Evolutionary conservation across 2,888 invertebrate species (phyloP), one percentile per base, ranked within the genome.

Genomic region (Scotopteryx bipunctaria): DNA sequence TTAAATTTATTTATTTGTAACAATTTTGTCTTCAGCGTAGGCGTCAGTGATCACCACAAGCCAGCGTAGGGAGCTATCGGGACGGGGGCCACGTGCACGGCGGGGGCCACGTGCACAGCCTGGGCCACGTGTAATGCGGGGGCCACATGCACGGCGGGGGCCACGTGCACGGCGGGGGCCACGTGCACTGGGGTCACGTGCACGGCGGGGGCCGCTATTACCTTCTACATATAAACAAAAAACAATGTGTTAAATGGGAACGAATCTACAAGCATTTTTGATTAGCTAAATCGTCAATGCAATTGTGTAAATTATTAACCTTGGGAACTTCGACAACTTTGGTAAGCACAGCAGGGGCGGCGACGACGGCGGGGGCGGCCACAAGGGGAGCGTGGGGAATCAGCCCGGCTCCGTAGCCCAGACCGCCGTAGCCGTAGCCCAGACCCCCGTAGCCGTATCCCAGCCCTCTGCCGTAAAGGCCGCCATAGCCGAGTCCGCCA

Each of bases 351-450:
- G 68, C 55, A n/a, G 69, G 64, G 19, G 63, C 53, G 40, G 69
- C 58, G 17, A 70, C 32, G 5, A 71, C 57, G 5, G 78, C 33
- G 8, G 50, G 50, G 0, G 56, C 31, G 43, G 59, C 59, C 5
- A 59, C 36, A 41, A 64, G 54, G 35, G 61, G 52, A 3, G 59
- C 71, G 48, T 63, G 61, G 36, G 60, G 23, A 47, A 69, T 36
- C 36, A 53, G 51, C 15, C 38, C 57, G 35, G 35, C 40, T 0
- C 82, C 86, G 60, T 86, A 84, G 3, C 91, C 87, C 45, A 90
- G 80, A 16, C 38, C 38, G 55, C 81, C 72, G 48, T 83, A 73
- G 38, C 87, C 90, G 21, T 21, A 27, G 19, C 6, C 17, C 6
- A 23, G 23, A 1, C 35, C 35, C 11, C 47, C 14, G 43, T 40